Base-by-base conservation (phyloP, 2,113 vertebrate species). In the Ibidorhyncha struthersii region DNA sequence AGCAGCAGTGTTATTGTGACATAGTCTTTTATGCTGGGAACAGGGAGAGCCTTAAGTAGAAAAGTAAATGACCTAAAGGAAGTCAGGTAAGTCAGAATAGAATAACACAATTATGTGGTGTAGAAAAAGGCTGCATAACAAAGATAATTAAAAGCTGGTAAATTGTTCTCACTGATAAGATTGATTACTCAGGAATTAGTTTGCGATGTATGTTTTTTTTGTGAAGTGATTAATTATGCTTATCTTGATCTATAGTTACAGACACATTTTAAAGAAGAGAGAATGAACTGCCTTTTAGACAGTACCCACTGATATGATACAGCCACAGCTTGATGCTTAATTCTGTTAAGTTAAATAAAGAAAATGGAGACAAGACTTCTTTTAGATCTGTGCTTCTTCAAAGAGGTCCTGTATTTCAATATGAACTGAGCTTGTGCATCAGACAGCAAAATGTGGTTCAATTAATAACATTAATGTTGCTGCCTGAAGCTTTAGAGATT, bases 161-260 rank as follows among this genome's bases (percentile, higher is more conserved):
- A 95, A 78, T 69, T 91, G 16, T 70, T 90, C 61, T 74, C 47
- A 55, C 80, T 76, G 92, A 94, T 90, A 79, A 95, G 40, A 79
- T 41, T 81, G 89, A 88, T 90, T 93, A 93, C 45, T 79, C 18
- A 70, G 80, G 80, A 77, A 89, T 89, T 88, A 90, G 43, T 90
- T 90, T 93, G 93, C 86, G 73, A 49, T 56, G 40, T 22, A 6
- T 38, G 78, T 77, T 86, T 82, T 94, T 94, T 94, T 82, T 36
- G 40, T 96, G 56, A 82, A 82, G 80, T 29, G 77, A 76, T 95
- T 78, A 90, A 83, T 93, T 84, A 50, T 50, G 72, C 30, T 88
- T 96, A 78, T 90, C 90, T 92, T 86, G 38, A 72, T 91, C 56
- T 94, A 52, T 65, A 89, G 56, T 58, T 84, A 79, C 40, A 84